phyloP scores from a whole-genome alignment of 2,113 vertebrate genomes.

The Myrmecobius fasciatus region DNA sequence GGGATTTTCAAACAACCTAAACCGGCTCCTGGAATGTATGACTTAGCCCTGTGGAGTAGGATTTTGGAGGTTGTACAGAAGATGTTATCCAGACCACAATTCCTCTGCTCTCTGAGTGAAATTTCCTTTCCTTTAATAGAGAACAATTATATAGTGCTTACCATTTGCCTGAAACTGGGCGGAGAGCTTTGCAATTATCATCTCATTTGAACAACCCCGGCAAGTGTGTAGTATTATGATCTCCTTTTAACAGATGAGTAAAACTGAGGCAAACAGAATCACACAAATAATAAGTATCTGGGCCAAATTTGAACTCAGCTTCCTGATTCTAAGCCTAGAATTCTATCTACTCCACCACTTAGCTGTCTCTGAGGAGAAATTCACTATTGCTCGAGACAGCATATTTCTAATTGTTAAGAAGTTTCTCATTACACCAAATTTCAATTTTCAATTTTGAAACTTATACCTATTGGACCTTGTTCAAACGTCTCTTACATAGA shows the following conservation, averaged over 20 bases:
- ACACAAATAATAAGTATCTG: neutral
- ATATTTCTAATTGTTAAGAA: neutral
- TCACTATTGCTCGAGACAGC: neutral
- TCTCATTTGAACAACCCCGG: neutral
- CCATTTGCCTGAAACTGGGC: neutral
- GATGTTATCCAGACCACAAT: slow-evolving; percentile 46
- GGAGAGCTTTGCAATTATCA: neutral
- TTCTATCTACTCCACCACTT: neutral
- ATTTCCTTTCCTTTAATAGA: neutral
- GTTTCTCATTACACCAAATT: neutral
- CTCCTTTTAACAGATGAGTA: neutral
- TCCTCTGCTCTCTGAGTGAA: neutral
- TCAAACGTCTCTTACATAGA: neutral
- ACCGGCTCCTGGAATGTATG: slow-evolving; percentile 5
- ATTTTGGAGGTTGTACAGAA: slow-evolving; percentile 44
- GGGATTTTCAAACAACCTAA: slow-evolving; percentile 5
- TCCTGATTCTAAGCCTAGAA: neutral
- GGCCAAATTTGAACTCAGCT: neutral
- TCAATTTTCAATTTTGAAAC: neutral
- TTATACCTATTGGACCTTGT: neutral
- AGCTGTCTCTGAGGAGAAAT: neutral
- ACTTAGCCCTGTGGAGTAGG: slow-evolving; percentile 32
- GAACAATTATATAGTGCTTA: neutral
- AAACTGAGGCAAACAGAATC: neutral
- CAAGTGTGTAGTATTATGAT: neutral